Evolutionary conservation across 2,113 vertebrate species (phyloP), one percentile per base, ranked within the genome.

Genomic region (Misgurnus mizolepis): DNA sequence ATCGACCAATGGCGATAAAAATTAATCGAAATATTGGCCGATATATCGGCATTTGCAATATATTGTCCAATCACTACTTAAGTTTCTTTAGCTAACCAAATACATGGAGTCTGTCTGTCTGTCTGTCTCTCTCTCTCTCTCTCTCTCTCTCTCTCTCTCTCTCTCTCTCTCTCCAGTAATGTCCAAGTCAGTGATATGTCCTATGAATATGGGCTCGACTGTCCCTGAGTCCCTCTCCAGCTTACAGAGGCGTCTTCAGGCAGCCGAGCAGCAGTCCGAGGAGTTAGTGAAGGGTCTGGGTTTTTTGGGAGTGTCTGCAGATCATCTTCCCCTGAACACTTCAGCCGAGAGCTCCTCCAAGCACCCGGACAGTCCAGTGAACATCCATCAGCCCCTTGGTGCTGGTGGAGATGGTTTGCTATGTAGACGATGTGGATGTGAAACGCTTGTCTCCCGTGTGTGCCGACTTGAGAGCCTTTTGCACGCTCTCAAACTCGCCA

Each of bases 401-500:
- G 86, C 70, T 40, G 85, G 79, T 80, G 85, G 89, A 56, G 86
- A 77, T 45, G 79, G 87, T 8, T 39, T 86, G 0, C 77, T 88
- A 5, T 90, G 91, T 91, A 89, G 84, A 67, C 92, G 86, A 74
- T 89, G 85, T 69, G 89, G 86, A 74, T 89, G 85, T 69, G 89
- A 92, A 62, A 86, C 83, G n/a, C 83, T 94, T 12, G 84, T 92
- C 79, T 91, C 87, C n/a, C 73, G 85, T 40, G 89, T 87, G 65
- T 90, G 87, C 82, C 85, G 27, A 0, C 68, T 93, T n/a, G 93
- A 94, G 84, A 92, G 88, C 41, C 83, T 92, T 49, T 84, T 93
- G n/a, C 92, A 95, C 43, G 90, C 93, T 12, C 67, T 94, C 74
- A 93, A 92, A 75, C 84, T 91, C 76, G 90, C 85, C 66, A 34